Evolutionary conservation across 2,797 vertebrate genomes (phyloP), one percentile per base, ranked within the genome.

Genomic region (Dryobates pubescens): DNA sequence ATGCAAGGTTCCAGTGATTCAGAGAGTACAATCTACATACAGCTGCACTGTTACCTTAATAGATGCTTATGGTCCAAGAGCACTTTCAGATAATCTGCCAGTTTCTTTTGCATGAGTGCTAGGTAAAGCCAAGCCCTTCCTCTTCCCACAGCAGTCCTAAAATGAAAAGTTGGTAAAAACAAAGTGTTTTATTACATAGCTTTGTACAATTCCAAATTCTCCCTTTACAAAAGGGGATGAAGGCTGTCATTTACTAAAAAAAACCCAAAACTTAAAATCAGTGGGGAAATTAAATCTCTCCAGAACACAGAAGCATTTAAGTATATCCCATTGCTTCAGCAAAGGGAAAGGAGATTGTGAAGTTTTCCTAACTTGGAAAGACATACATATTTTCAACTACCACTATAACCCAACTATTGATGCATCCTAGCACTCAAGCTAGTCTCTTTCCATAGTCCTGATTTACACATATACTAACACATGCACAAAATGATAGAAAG

Each of bases 101-200:
- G 96, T 91, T 98, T 99, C 97, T 99, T 99, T 95, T 99, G 99
- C 99, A 99, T 99, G 45, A 99, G 98, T 4, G 99, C 98, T 87
- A 99, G 98, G 97, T 99, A 99, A 63, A 99, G 97, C 99, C 99
- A 99, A 19, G 99, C 99, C 94, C 99, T 97, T 68, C 97, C 99
- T 98, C 98, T 98, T 58, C 99, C 99, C 88, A 99, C 95, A 69
- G 98, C 98, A 3, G 98, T 99, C 98, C 99, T 99, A 87, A 77
- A 97, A 97, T 27, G 59, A 63, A 92, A 96, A 73, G 68, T 53
- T 29, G 34, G 58, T 59, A 62, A 86, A 84, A 70, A 16, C 2
- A 72, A 68, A 22, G 41, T 4, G 2, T 26, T 78, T 64, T 32
- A 64, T 51, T 65, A 80, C 29, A 6, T 24, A 58, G 14, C 63